phyloP scores from a whole-genome alignment of 2,797 vertebrate genomes.

The Paramormyrops hopkinsi region DNA sequence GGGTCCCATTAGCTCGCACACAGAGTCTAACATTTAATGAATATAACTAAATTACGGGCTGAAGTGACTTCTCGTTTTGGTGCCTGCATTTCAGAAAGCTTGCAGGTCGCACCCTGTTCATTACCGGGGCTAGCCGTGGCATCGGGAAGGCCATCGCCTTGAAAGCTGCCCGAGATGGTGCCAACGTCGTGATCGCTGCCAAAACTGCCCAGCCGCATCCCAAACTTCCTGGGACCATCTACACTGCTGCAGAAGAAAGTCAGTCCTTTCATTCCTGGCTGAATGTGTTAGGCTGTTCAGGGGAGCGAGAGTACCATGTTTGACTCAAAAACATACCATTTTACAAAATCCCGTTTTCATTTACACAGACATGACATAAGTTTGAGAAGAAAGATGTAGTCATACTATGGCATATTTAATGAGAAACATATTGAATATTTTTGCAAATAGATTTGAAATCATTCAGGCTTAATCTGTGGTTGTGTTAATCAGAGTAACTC shows the following conservation, averaged over 20 bases:
- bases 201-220: constrained; percentile 81
- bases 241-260: constrained; percentile 87
- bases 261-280: constrained; percentile 37
- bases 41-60: not conserved
- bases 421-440: not conserved
- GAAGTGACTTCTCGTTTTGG: not conserved
- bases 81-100: constrained; percentile 67
- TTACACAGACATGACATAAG: not conserved
- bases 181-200: constrained; percentile 87
- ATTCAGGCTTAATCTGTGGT: not conserved
- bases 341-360: not conserved
- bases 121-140: constrained; percentile 89
- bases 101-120: constrained; percentile 84
- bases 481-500: not conserved
- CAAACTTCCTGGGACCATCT: constrained; percentile 87
- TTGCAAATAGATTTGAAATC: not conserved
- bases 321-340: not conserved
- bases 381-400: not conserved
- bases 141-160: constrained; percentile 94
- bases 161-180: constrained; percentile 90
- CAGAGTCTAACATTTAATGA: not conserved
- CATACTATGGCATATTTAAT: not conserved
- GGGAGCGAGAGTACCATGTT: not conserved
- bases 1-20: not conserved
- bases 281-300: not conserved